A percentile compares a stretch with the other conserved stretches of the same genome.
phyloP scores from a whole-genome alignment of 2,113 vertebrate species.

The Phrynosoma blainvillii region DNA sequence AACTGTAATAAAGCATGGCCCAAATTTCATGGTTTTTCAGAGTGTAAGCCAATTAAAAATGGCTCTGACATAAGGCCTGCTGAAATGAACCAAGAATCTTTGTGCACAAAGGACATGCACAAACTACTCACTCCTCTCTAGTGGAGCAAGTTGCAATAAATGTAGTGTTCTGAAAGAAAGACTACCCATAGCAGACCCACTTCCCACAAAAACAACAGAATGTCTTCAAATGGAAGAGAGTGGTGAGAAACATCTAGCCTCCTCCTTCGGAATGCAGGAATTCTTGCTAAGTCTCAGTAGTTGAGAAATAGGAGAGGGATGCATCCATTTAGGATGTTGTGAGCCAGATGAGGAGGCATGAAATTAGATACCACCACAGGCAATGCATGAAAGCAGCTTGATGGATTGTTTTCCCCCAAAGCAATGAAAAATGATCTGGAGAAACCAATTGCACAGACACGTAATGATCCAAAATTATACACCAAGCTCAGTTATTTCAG shows the following conservation, averaged over 20 bases:
- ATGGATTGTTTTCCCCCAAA: not conserved
- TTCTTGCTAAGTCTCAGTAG: not conserved
- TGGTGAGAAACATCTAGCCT: fast-evolving
- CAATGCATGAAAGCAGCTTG: fast-evolving
- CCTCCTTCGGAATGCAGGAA: fast-evolving
- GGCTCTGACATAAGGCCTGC: not conserved
- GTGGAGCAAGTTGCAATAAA: not conserved
- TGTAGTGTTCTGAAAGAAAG: not conserved
- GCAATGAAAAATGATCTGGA: fast-evolving
- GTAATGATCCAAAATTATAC: not conserved
- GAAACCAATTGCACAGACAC: not conserved
- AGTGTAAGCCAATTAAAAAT: constrained; percentile 21
- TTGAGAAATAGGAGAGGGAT: not conserved
- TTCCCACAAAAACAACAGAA: not conserved
- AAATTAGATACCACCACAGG: not conserved
- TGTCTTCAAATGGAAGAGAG: not conserved
- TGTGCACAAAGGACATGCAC: not conserved
- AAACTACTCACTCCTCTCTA: not conserved
- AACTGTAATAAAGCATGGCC: constrained; percentile 23
- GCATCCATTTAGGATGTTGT: fast-evolving
- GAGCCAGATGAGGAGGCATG: not conserved
- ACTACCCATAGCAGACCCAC: not conserved
- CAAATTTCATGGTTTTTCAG: constrained; percentile 36
- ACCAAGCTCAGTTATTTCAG: not conserved
- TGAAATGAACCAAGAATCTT: not conserved